phyloP scores from a whole-genome alignment of 2,113 vertebrate species.

The Platanista minor region DNA sequence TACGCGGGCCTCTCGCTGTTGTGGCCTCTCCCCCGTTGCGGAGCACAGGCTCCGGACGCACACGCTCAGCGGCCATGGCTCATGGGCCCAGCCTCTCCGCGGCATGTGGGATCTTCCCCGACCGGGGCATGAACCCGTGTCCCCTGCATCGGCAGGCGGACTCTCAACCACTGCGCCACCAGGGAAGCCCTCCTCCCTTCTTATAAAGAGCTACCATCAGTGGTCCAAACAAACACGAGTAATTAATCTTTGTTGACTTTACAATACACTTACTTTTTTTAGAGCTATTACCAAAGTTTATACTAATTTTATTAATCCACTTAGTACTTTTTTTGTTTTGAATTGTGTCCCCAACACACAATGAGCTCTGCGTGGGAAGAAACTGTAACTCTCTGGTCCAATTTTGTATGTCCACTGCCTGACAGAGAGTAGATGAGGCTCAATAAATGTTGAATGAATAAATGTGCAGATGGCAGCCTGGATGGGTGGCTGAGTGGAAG shows the following conservation, averaged over 20 bases:
- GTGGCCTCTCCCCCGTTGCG: no score
- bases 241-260: not conserved
- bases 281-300: not conserved
- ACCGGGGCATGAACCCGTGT: no score
- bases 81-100: no score
- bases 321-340: not conserved
- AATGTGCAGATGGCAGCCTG: not conserved
- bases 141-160: no score
- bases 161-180: no score
- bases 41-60: no score
- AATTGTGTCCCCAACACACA: not conserved
- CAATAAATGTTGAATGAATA: not conserved
- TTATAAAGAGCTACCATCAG: not conserved
- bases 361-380: not conserved
- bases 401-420: not conserved
- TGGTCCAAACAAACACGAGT: not conserved
- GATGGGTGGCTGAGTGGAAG: not conserved
- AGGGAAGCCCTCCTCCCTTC: not conserved
- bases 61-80: no score
- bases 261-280: not conserved
- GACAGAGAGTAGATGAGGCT: not conserved
- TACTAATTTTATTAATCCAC: not conserved
- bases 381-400: not conserved
- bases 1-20: no score
- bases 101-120: no score